Base-by-base conservation (phyloP, 2,113 vertebrate species). In the Antechinus stuartii region DNA sequence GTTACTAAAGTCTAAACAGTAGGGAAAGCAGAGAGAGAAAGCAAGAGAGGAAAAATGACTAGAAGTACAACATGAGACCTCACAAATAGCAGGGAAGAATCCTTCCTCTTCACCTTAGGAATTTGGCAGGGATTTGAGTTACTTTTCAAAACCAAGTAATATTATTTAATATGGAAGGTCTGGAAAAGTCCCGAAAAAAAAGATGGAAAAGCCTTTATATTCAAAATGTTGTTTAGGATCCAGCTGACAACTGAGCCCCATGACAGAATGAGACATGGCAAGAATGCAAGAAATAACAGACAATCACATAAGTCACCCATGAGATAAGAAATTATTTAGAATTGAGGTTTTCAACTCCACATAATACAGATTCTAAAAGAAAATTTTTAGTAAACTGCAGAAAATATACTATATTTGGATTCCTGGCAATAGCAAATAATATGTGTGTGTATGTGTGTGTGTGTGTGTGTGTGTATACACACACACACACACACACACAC, bases 1-100 rank as follows among this genome's bases (percentile, higher is more conserved):
- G 68, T 84, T 84, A 84, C 68, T 84, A 23, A 84, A 84, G 68
- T 84, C n/a, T 84, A 84, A 84, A 84, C n/a, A 84, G 68, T 84
- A 84, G 68, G 35, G 35, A 84, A 84, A 84, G 16, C 68, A 84
- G 68, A 84, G 35, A 84, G 27, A 68, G 30, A 68, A 68, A 35
- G 30, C 11, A 68, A 35, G 35, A 42, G 68, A 19, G 68, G 16
- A 19, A 8, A 84, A 84, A 84, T 84, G 19, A 84, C 16, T 42
- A 84, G 68, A 84, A 84, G 6, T 84, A 42, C 16, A n/a, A 42
- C 68, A 84, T 84, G n/a, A 42, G n/a, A 84, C n/a, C 68, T 84
- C 19, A 84, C 68, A 84, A 84, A 84, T 2, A 84, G n/a, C 68
- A 42, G 68, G 19, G 22, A 16, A 84, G n/a, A 35, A 42, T 84